phyloP scores from a whole-genome alignment of 2,888 invertebrate genomes.

The Ochropleura plecta region DNA sequence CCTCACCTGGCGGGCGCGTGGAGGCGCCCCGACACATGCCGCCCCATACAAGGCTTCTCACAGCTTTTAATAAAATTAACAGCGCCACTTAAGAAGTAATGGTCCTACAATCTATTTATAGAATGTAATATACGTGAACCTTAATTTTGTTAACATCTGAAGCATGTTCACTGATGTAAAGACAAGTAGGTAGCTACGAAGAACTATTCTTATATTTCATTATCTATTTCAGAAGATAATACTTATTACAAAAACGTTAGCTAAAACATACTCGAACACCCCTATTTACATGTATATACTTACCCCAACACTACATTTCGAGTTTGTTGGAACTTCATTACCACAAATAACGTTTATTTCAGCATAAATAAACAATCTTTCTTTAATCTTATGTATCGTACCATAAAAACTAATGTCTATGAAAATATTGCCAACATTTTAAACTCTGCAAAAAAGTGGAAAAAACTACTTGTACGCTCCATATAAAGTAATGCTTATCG shows the following conservation, averaged over 20 bases:
- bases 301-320: not conserved
- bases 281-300: not conserved
- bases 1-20: slow-evolving; percentile 76
- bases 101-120: slow-evolving; percentile 47
- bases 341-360: slow-evolving; percentile 11
- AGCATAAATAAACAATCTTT: not conserved
- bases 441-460: slow-evolving; percentile 3
- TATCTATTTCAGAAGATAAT: not conserved
- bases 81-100: slow-evolving; percentile 68
- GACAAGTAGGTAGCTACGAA: not conserved
- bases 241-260: slow-evolving; percentile 1
- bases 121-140: slow-evolving; percentile 48
- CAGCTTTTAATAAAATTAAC: slow-evolving; percentile 77
- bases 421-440: slow-evolving; percentile 27
- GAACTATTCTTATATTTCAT: slow-evolving; percentile 3
- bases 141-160: slow-evolving; percentile 29
- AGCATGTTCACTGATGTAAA: slow-evolving; percentile 21
- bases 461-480: slow-evolving; percentile 29
- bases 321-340: not conserved
- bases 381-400: not conserved
- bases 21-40: slow-evolving; percentile 51
- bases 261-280: not conserved
- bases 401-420: slow-evolving; percentile 29
- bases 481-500: slow-evolving; percentile 38
- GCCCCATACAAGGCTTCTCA: slow-evolving; percentile 79